Percentiles rank a stretch among this genome's conserved stretches.
Conservation (phyloP, 2,113 vertebrate species). For the Indicator indicator region DNA sequence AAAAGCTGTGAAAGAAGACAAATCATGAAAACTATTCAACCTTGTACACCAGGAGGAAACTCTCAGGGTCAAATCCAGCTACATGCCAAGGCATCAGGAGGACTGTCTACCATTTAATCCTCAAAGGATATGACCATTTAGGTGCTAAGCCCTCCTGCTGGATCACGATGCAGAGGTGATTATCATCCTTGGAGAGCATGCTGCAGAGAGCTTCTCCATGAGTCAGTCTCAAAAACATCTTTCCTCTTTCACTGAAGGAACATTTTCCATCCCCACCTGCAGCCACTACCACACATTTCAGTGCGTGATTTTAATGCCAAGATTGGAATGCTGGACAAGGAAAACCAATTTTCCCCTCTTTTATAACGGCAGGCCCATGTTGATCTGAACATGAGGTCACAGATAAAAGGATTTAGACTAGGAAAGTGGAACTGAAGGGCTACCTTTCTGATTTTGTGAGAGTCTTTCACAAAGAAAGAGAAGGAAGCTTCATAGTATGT, state of each 20-base stretch:
- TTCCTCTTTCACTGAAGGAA: not conserved
- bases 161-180: fast-evolving
- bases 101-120: not conserved
- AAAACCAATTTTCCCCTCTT: not conserved
- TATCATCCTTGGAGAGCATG: not conserved
- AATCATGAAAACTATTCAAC: not conserved
- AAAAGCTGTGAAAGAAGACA: not conserved
- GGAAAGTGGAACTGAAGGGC: not conserved
- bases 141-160: not conserved
- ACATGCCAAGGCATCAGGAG: not conserved
- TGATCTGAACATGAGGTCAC: not conserved
- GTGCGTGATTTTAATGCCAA: not conserved
- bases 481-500: not conserved
- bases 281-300: not conserved
- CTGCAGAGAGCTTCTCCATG: not conserved
- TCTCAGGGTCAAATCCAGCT: not conserved
- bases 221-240: not conserved
- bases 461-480: not conserved
- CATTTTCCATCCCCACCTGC: not conserved
- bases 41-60: not conserved
- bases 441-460: not conserved
- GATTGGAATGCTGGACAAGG: not conserved
- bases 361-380: not conserved
- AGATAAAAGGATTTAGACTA: not conserved
- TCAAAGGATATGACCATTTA: not conserved